Evolutionary conservation across 2,113 vertebrate genomes (phyloP).

Genomic region (Propithecus coquereli): DNA sequence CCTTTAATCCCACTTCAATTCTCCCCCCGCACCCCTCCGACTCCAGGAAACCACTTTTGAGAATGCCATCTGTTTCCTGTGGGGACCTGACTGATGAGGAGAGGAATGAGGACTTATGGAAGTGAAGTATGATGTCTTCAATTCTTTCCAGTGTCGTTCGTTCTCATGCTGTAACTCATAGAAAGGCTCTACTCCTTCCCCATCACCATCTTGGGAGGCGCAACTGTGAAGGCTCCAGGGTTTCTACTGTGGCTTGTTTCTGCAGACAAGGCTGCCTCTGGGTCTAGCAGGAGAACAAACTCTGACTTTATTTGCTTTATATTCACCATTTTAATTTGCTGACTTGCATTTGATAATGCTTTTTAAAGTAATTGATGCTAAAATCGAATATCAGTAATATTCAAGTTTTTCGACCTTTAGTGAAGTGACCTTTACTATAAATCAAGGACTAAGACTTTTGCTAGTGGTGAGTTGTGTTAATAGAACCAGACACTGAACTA

Average conservation of each 20-base stretch:
- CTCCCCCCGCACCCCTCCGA: fast-evolving
- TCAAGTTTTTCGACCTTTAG: not conserved
- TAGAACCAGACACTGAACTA: not conserved
- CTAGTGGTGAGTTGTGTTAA: not conserved
- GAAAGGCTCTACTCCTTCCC: not conserved
- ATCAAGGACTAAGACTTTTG: not conserved
- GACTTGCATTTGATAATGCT: not conserved
- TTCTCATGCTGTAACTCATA: not conserved
- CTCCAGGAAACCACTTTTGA: not conserved
- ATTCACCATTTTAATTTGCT: not conserved
- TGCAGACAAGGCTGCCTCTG: not conserved
- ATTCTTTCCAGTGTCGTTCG: not conserved
- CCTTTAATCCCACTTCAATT: not conserved
- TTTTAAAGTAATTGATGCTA: not conserved
- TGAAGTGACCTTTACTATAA: not conserved
- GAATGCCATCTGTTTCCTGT: not conserved
- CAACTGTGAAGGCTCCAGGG: no score
- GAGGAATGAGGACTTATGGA: not conserved
- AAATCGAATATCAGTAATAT: not conserved
- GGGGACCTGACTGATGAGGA: not conserved
- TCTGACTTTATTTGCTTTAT: not conserved
- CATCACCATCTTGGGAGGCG: no score
- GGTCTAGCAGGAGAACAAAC: not conserved
- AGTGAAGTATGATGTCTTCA: not conserved
- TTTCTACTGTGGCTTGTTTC: not conserved